A percentile compares a stretch with the other conserved stretches of the same genome.
Conservation (phyloP, 2,888 invertebrate species). For the Belgica antarctica region DNA sequence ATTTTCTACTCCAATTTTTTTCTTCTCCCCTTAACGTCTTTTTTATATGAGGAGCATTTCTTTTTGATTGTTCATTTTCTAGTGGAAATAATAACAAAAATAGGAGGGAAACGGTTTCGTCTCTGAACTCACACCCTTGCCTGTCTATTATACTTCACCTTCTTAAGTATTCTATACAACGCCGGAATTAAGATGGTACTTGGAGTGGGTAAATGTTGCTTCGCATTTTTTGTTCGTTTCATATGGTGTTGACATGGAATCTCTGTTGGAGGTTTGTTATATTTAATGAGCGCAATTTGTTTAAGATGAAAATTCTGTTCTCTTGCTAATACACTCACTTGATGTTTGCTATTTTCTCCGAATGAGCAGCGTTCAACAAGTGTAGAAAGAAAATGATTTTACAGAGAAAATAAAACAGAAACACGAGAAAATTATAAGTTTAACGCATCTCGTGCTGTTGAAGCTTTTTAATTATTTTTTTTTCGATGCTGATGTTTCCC, state of each 20-base stretch:
- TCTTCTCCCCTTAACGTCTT: constrained; percentile 16
- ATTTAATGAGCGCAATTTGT: constrained; percentile 40
- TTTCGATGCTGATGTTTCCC: background rate
- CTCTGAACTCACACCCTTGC: background rate
- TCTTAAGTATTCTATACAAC: constrained; percentile 38
- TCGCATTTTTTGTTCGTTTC: too few species aligned
- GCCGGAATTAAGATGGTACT: constrained; percentile 23
- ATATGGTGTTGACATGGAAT: constrained; percentile 35
- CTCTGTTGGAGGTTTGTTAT: constrained; percentile 35
- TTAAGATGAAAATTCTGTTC: constrained; percentile 4
- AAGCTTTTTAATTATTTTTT: constrained; percentile 39
- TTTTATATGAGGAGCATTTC: constrained; percentile 11
- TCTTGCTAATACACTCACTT: background rate
- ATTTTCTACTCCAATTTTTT: constrained; percentile 1
- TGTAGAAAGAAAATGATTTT: background rate
- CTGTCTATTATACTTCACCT: constrained; percentile 19
- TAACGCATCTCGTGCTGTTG: constrained; percentile 8
- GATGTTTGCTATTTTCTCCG: background rate
- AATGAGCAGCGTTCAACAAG: constrained; percentile 14
- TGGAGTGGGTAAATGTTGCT: background rate
- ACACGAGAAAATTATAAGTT: constrained; percentile 16
- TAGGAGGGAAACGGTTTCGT: background rate
- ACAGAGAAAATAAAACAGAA: background rate
- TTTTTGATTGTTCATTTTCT: constrained; percentile 40
- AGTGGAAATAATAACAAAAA: constrained; percentile 28